A percentile compares a stretch with the other conserved stretches of the same genome.
These are phyloP conservation scores for Clamator glandarius DNA, from an alignment of 2,797 vertebrate genomes.

Conservation along the genomic window DNA sequence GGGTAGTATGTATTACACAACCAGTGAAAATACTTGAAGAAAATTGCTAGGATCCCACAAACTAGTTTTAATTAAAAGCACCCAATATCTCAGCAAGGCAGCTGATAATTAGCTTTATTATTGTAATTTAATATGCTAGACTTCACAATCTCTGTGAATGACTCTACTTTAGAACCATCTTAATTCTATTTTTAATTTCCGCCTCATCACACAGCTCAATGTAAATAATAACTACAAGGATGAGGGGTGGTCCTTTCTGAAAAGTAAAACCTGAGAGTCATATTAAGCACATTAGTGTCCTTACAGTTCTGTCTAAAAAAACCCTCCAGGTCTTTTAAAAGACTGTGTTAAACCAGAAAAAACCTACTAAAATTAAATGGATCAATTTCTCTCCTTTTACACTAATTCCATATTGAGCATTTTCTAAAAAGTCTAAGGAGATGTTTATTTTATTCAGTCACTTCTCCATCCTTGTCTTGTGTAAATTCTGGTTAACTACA, in stretches of 20 bases:
- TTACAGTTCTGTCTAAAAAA: neutral
- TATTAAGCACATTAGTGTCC: neutral
- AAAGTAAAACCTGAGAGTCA: slow-evolving; percentile 30
- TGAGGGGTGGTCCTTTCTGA: slow-evolving; percentile 54
- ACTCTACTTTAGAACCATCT: slow-evolving; percentile 55
- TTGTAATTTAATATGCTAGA: slow-evolving; percentile 66
- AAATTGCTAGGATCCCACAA: slow-evolving; percentile 44
- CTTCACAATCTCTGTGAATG: slow-evolving; percentile 50
- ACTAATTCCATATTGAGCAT: slow-evolving; percentile 43
- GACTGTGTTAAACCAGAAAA: slow-evolving; percentile 2
- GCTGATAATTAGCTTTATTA: slow-evolving; percentile 66
- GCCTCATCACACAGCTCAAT: slow-evolving; percentile 43
- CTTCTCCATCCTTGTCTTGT: slow-evolving; percentile 18
- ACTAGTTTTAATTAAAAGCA: slow-evolving; percentile 60
- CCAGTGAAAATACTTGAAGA: slow-evolving; percentile 10
- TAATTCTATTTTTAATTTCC: slow-evolving; percentile 75
- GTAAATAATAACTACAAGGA: slow-evolving; percentile 51
- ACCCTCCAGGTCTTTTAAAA: slow-evolving; percentile 5
- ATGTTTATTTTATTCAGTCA: slow-evolving; percentile 41
- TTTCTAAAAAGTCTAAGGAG: slow-evolving; percentile 17
- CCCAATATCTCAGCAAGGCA: slow-evolving; percentile 59
- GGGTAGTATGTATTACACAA: neutral
- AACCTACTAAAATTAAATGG: slow-evolving; percentile 28
- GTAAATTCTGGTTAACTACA: slow-evolving; percentile 48
- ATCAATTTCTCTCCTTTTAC: slow-evolving; percentile 25